Percentiles rank a stretch among this genome's conserved stretches.
Evolutionary conservation across 2,113 vertebrate species (phyloP).

Genomic region (Myodes glareolus): DNA sequence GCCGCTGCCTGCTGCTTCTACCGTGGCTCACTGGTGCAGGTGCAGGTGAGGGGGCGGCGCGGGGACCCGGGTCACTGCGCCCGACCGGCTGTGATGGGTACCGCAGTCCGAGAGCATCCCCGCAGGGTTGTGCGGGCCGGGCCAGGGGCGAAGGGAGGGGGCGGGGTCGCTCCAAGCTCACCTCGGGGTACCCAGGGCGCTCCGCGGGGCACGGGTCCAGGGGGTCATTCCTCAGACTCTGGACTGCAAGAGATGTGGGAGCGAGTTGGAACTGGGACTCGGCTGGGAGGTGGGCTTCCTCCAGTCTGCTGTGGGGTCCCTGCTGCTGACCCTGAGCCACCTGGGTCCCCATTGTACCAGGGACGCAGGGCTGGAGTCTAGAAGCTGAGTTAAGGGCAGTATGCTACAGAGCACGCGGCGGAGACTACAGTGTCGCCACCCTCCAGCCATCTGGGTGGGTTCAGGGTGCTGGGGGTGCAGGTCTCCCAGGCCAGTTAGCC

Average conservation of each 20-base stretch:
- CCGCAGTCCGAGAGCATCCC: neutral
- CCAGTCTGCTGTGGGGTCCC: neutral
- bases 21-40: conserved; percentile 98
- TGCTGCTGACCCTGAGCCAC: conserved; percentile 60
- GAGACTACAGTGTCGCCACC: neutral
- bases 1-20: conserved; percentile 99
- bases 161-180: conserved; percentile 66
- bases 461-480: neutral
- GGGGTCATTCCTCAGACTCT: conserved; percentile 6
- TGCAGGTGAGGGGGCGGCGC: conserved; percentile 92
- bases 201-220: neutral
- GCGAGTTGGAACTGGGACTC: neutral
- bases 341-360: conserved; percentile 70
- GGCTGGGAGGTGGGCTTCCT: neutral
- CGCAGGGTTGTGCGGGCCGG: neutral
- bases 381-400: neutral
- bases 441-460: neutral
- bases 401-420: neutral
- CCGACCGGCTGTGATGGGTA: conserved; percentile 68
- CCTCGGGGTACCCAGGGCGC: conserved; percentile 23
- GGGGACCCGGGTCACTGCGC: conserved; percentile 37
- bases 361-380: neutral
- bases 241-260: neutral
- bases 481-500: neutral
- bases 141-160: conserved; percentile 13